Base-by-base conservation (phyloP, 1,140 invertebrate species). In the Drosophila carrolli region DNA sequence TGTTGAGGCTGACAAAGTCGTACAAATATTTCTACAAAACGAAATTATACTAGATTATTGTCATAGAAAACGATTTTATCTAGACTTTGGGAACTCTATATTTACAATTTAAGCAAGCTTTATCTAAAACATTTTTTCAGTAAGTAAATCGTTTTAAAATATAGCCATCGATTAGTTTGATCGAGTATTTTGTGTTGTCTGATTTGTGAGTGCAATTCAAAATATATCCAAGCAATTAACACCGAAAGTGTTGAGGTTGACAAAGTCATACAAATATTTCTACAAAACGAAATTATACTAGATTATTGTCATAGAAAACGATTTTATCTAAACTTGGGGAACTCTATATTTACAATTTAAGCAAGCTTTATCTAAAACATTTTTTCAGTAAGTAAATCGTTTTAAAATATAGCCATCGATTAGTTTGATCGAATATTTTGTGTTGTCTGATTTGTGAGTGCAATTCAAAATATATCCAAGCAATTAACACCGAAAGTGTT, bases 401-500 rank as follows among this genome's bases (percentile, higher is more conserved):
- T 32, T 32, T 7, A 32, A 8, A 8, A 6, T 32, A 32, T 7
- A 32, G 29, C 6, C 29, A 7, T 32, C n/a, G n/a, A n/a, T n/a
- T n/a, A n/a, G n/a, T 2, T 10, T 23, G 29, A 8, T 46, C 7
- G 32, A 6, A 1, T 5, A 19, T n/a, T 14, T n/a, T 11, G 13
- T n/a, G 5, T 43, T 11, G 9, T 38, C 10, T 11, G 23, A 4
- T 7, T 16, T 47, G 43, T 29, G 13, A 63, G 38, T 62, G n/a
- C 43, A 7, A 23, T 16, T 37, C 29, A 14, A 32, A 35, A 32
- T 37, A 19, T 16, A 46, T 16, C 5, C 44, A 23, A 37, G 8
- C 9, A 37, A 35, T 60, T 63, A 27, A 63, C 56, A 65, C 32
- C 61, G 9, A 65, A 29, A 62, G 61, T 65, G 56, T 65, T 61